phyloP scores from a whole-genome alignment of 2,888 invertebrate species.

The Pristionchus arcanus region DNA sequence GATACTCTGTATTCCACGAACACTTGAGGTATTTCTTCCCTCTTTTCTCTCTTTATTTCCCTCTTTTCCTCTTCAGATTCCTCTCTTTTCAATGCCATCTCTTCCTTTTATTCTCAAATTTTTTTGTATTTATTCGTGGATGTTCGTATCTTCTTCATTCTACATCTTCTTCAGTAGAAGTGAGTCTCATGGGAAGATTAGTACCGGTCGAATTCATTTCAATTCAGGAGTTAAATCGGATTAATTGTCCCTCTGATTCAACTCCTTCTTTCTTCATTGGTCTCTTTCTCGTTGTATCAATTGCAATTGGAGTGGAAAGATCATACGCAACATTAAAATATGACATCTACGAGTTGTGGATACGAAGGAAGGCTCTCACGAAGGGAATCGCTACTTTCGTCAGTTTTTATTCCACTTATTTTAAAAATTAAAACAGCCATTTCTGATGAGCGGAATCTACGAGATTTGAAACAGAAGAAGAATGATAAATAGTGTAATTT shows the following conservation, averaged over 20 bases:
- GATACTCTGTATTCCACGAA: slow-evolving; percentile 34
- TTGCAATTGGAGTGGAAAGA: background rate
- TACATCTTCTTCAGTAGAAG: background rate
- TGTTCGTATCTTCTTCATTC: background rate
- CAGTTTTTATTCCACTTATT: background rate
- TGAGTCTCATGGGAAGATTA: slow-evolving; percentile 10
- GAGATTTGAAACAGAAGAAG: background rate
- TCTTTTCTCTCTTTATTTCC: background rate
- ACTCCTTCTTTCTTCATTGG: background rate
- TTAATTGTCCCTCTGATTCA: slow-evolving; percentile 5
- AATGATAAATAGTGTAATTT: background rate
- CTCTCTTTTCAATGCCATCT: background rate
- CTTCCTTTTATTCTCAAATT: background rate
- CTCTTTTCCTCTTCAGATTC: slow-evolving; percentile 3
- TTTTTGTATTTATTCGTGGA: slow-evolving; percentile 18
- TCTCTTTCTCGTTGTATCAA: background rate
- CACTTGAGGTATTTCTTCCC: slow-evolving; percentile 28
- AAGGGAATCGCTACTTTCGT: background rate
- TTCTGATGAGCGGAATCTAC: background rate
- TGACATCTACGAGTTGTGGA: slow-evolving; percentile 14
- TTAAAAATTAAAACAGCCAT: background rate
- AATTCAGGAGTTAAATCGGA: background rate
- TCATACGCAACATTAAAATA: slow-evolving; percentile 27
- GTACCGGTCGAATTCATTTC: background rate
- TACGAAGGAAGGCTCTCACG: background rate